These are phyloP conservation scores for Acanthosepion esculentum DNA, from an alignment of 2,888 invertebrate genomes.

Conservation along the genomic window DNA sequence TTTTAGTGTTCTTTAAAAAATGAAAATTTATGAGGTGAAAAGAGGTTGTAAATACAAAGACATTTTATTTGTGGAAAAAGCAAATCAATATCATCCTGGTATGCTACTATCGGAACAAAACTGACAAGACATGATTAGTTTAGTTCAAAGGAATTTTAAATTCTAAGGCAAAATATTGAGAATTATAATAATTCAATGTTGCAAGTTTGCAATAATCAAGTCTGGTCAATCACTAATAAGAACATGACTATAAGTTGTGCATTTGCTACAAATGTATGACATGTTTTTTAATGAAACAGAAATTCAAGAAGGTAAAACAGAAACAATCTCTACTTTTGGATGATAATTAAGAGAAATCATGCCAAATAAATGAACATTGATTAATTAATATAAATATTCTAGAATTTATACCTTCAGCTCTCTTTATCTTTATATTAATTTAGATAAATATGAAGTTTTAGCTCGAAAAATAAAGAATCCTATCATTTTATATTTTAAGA, in stretches of 20 bases:
- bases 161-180: neutral
- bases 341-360: neutral
- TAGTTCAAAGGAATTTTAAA: neutral
- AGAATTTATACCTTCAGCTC: no score
- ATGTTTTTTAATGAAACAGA: no score
- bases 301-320: no score
- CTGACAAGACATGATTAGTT: conserved; percentile 44
- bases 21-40: neutral
- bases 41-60: neutral
- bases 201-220: neutral
- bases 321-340: neutral
- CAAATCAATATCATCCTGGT: conserved; percentile 43
- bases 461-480: neutral
- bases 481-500: neutral
- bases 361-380: neutral
- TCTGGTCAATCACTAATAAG: no score
- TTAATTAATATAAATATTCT: no score
- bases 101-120: conserved; percentile 46
- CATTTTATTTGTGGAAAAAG: neutral
- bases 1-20: neutral
- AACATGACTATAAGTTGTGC: no score
- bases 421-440: no score
- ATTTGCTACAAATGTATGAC: no score
- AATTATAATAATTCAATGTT: neutral
- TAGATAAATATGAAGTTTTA: no score